phyloP scores from a whole-genome alignment of 2,113 vertebrate genomes.

The Mugil cephalus region DNA sequence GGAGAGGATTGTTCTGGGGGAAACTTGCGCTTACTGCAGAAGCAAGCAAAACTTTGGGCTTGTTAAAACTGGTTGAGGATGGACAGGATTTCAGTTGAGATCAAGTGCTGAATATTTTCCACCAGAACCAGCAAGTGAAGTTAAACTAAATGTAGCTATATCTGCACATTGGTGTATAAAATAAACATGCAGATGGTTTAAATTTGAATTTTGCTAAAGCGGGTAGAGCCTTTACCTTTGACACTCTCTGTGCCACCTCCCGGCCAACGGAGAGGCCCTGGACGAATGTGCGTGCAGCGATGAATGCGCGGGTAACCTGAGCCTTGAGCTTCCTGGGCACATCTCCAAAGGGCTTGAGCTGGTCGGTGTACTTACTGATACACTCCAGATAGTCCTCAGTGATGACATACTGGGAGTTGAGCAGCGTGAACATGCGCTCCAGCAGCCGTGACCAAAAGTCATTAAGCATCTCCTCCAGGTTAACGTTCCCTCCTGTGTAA shows the following conservation, averaged over 20 bases:
- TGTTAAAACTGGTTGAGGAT: conserved; percentile 19
- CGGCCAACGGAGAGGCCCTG: conserved; percentile 96
- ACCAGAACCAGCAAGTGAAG: background rate
- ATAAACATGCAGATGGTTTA: conserved; percentile 5
- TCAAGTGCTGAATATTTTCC: conserved; percentile 4
- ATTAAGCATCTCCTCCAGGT: conserved; percentile 96
- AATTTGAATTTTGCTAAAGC: conserved; percentile 3
- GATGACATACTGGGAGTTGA: conserved; percentile 96
- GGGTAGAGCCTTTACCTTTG: conserved; percentile 89
- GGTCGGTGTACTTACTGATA: conserved; percentile 95
- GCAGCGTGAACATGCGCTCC: conserved; percentile 97
- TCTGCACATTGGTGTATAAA: background rate
- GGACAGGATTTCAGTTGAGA: conserved; percentile 10
- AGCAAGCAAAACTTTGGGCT: conserved; percentile 24
- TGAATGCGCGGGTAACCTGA: conserved; percentile 94
- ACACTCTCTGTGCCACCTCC: conserved; percentile 95
- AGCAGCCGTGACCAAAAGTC: conserved; percentile 97
- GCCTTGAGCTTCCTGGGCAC: conserved; percentile 95
- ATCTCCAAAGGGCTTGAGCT: conserved; percentile 97
- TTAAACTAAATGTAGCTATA: background rate
- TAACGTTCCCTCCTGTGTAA: conserved; percentile 95
- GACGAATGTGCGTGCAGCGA: conserved; percentile 95
- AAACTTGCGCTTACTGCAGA: conserved; percentile 25
- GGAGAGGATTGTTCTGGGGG: conserved; percentile 27
- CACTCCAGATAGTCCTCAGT: conserved; percentile 97